Conservation (phyloP, 2,797 vertebrate genomes). For the Catharus ustulatus region DNA sequence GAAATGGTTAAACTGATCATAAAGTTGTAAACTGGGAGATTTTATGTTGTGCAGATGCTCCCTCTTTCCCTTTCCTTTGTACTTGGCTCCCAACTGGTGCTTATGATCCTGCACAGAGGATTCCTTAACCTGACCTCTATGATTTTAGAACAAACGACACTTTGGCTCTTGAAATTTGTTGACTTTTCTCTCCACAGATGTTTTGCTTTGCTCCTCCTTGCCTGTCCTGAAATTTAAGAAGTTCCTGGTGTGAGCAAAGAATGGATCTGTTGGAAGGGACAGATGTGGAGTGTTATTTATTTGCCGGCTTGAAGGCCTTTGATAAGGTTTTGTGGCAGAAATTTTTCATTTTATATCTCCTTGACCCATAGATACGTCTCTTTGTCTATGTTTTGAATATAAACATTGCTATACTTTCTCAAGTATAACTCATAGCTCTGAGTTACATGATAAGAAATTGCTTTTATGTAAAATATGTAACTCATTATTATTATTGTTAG, state of each 20-base stretch:
- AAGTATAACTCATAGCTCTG: background rate
- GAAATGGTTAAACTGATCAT: background rate
- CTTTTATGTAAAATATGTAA: background rate
- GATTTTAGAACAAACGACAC: slow-evolving; percentile 52
- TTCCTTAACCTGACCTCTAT: slow-evolving; percentile 54
- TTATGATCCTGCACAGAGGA: slow-evolving; percentile 51
- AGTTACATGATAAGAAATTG: background rate
- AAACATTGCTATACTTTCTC: background rate
- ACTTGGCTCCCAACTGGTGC: slow-evolving; percentile 54
- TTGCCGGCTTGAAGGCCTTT: slow-evolving; percentile 14
- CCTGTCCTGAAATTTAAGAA: slow-evolving; percentile 73
- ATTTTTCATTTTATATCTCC: slow-evolving; percentile 5
- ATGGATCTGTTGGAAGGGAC: slow-evolving; percentile 23
- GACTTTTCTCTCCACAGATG: slow-evolving; percentile 71
- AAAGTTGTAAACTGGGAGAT: background rate
- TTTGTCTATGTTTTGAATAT: background rate
- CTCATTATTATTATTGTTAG: background rate
- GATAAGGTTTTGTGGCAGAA: background rate
- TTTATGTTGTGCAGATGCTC: slow-evolving; percentile 45
- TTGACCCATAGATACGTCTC: background rate
- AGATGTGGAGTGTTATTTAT: slow-evolving; percentile 20
- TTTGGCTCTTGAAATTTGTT: slow-evolving; percentile 72
- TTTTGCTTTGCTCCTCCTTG: slow-evolving; percentile 70
- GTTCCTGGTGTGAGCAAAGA: slow-evolving; percentile 21
- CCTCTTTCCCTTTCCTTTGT: slow-evolving; percentile 39